Conservation (phyloP, 2,888 invertebrate species). For the Liodrosophila aerea region DNA sequence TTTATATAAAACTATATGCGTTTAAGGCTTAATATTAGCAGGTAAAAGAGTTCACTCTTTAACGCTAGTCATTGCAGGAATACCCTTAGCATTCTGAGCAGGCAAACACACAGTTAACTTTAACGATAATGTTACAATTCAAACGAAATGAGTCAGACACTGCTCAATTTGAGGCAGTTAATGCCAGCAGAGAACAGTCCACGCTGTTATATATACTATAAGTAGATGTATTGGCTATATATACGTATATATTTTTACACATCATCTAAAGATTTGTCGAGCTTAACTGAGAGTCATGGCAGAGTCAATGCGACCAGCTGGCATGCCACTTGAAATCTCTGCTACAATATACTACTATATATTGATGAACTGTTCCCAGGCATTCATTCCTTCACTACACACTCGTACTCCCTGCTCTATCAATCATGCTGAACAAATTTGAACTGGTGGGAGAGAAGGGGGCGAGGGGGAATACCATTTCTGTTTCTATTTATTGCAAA, state of each 20-base stretch:
- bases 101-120: slow-evolving; percentile 41
- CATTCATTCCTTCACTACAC: slow-evolving; percentile 4
- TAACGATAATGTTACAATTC: slow-evolving; percentile 53
- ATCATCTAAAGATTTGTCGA: slow-evolving; percentile 18
- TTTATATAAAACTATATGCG: no score
- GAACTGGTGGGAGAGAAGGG: slow-evolving; percentile 15
- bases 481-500: slow-evolving; percentile 24
- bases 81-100: no score
- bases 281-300: slow-evolving; percentile 39
- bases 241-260: slow-evolving; percentile 13
- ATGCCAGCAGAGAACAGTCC: not conserved
- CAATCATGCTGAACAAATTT: slow-evolving; percentile 46
- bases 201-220: no score
- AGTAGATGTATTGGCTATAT: slow-evolving; percentile 15
- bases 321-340: slow-evolving; percentile 31
- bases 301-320: slow-evolving; percentile 48
- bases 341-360: no score
- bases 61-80: no score
- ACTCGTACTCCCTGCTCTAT: slow-evolving; percentile 11
- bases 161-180: slow-evolving; percentile 37
- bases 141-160: slow-evolving; percentile 41
- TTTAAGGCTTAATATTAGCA: no score
- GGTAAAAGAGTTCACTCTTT: no score
- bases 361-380: slow-evolving; percentile 7
- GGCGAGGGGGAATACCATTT: slow-evolving; percentile 9